Evolutionary conservation across 1,140 invertebrate genomes (phyloP).

Genomic region (Drosophila nannoptera): DNA sequence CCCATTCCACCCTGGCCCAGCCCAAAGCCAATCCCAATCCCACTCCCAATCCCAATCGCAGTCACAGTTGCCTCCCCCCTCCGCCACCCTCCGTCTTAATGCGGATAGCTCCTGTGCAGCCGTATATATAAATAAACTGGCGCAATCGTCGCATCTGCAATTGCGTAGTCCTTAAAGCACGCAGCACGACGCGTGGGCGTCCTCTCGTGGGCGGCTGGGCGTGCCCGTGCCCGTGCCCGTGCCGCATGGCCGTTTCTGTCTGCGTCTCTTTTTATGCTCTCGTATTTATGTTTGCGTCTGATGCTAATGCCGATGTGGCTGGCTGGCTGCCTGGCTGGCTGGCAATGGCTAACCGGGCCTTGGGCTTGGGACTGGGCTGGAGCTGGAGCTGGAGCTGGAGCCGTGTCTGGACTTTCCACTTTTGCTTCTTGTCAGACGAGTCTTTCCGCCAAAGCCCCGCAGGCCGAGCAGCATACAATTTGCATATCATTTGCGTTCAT

Average conservation of each 20-base stretch:
- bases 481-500: slow-evolving; percentile 75
- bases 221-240: too few relatives aligned
- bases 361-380: too few relatives aligned
- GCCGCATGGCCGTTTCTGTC: slow-evolving; percentile 1
- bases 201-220: neutral
- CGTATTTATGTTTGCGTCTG: slow-evolving; percentile 47
- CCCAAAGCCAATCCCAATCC: slow-evolving; percentile 5
- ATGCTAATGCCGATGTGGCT: slow-evolving; percentile 47
- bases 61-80: neutral
- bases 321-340: too few relatives aligned
- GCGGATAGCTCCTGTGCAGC: slow-evolving; percentile 15
- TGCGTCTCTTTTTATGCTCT: slow-evolving; percentile 49
- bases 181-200: neutral
- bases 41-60: slow-evolving; percentile 16
- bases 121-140: slow-evolving; percentile 72
- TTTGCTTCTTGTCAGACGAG: slow-evolving; percentile 58
- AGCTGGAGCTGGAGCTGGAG: too few relatives aligned
- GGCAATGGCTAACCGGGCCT: too few relatives aligned
- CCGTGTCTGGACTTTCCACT: slow-evolving; percentile 74
- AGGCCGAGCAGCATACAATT: slow-evolving; percentile 69
- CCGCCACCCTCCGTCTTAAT: neutral
- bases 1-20: slow-evolving; percentile 8
- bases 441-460: slow-evolving; percentile 33
- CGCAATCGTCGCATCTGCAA: slow-evolving; percentile 76
- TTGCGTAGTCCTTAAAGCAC: slow-evolving; percentile 52